Conservation (phyloP, 2,888 invertebrate species). For the Cephus sareptanus region DNA sequence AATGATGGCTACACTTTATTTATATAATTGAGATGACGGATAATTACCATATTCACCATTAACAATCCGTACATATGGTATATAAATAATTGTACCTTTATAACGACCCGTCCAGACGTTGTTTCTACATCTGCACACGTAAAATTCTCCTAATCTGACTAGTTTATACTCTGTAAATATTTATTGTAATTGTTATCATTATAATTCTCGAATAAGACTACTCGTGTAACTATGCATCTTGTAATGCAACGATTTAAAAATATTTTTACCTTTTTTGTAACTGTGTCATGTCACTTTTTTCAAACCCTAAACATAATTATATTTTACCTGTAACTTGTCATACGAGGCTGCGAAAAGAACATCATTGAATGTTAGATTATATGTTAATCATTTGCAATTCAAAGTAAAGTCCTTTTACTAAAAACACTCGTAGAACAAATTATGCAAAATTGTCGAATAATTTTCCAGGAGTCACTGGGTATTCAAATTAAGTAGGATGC, state of each 20-base stretch:
- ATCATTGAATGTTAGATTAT: not conserved
- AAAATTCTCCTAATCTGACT: not conserved
- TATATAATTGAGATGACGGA: not conserved
- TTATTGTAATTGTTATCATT: constrained; percentile 26
- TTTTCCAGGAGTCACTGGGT: not conserved
- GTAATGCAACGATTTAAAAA: constrained; percentile 53
- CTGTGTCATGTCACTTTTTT: constrained; percentile 34
- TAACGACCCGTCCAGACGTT: not conserved
- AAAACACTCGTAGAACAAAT: not conserved
- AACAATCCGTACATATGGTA: not conserved
- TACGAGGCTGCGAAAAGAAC: not conserved
- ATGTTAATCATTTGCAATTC: not conserved
- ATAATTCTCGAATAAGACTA: constrained; percentile 19
- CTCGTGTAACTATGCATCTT: constrained; percentile 46
- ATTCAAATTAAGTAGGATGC: not conserved
- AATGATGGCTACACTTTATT: not conserved
- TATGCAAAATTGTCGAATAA: not conserved
- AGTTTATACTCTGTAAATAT: constrained; percentile 18
- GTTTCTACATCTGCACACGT: not conserved
- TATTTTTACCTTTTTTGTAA: constrained; percentile 56
- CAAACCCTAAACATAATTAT: not conserved
- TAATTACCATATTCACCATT: not conserved
- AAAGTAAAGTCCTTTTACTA: not conserved
- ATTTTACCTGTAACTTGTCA: not conserved
- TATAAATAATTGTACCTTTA: not conserved